Evolutionary conservation across 2,888 invertebrate genomes (phyloP), one percentile per base, ranked within the genome.

Genomic region (Ypsolopha sequella): DNA sequence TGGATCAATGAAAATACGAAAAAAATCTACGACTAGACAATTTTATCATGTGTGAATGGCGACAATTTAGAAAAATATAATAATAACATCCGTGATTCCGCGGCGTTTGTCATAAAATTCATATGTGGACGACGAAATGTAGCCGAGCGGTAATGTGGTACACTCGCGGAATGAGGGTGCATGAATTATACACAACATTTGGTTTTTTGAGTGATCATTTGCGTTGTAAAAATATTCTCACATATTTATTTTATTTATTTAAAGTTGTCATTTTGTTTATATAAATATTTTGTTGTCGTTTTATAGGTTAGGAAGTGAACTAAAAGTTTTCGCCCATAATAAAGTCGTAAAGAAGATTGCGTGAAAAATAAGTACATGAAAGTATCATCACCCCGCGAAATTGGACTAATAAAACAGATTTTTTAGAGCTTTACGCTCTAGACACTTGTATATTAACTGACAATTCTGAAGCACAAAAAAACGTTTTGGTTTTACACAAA

Each of bases 71-170:
- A 7, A 39, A n/a, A 46, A 35, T 46, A 33, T 45, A 13, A 41
- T 14, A 43, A 43, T 43, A 43, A 14, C 24, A 43, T 13, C 13
- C 14, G 9, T 55, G 53, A 62, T 62, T 62, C 60, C 60, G 56
- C 56, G 60, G 60, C 60, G 60, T 60, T 58, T 57, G 60, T 60
- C 60, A 59, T 64, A 63, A 64, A 65, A 64, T 57, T 57, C 56
- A 54, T 58, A 43, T 43, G 43, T 43, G 14, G 43, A 13, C 43
- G 43, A 43, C 14, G 43, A 43, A 43, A 43, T 13, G 24, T 49
- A 49, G 51, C 53, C 55, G 34, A 44, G 49, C 14, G 47, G 51
- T 48, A 49, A 36, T 51, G 46, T 50, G 48, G 33, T 14, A 50
- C 36, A 39, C 35, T 47, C 44, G 24, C 24, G 24, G 4, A 24